These are phyloP conservation scores for Raphicerus campestris DNA, from an alignment of 2,113 vertebrate species.

Conservation along the genomic window DNA sequence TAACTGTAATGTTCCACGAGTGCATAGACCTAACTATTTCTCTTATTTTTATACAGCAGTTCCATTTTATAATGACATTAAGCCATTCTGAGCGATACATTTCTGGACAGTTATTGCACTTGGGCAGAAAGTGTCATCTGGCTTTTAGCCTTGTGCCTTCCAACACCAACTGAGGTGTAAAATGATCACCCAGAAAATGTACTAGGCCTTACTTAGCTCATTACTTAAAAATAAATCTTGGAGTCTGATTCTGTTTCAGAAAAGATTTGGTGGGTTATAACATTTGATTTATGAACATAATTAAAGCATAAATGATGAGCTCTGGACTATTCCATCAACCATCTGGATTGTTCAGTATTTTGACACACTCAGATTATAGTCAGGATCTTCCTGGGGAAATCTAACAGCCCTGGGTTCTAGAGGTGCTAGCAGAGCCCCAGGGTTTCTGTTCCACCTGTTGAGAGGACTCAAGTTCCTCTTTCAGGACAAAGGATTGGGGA, in stretches of 20 bases:
- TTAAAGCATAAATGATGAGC: conserved; percentile 35
- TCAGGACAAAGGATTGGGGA: not conserved
- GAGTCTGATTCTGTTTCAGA: not conserved
- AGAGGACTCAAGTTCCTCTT: not conserved
- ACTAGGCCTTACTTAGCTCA: not conserved
- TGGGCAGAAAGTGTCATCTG: not conserved
- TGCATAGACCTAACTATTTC: conserved; percentile 30
- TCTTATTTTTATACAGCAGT: conserved; percentile 40
- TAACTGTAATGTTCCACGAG: not conserved
- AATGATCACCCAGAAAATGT: not conserved
- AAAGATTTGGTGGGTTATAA: conserved; percentile 1
- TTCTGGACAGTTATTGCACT: not conserved
- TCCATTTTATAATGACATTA: conserved; percentile 17
- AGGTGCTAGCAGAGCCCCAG: not conserved
- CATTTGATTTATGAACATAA: conserved; percentile 47
- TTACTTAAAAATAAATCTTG: conserved; percentile 62
- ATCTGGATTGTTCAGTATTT: not conserved
- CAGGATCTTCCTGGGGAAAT: not conserved
- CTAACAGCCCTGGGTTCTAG: not conserved
- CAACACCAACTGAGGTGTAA: fast-evolving
- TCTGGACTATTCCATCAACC: conserved; percentile 6
- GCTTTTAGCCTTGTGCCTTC: not conserved
- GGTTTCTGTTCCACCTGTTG: not conserved
- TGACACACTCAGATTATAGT: not conserved
- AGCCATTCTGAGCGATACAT: not conserved